These are phyloP conservation scores for Oscheius sp. DNA, from an alignment of 2,888 invertebrate genomes.

Conservation along the genomic window DNA sequence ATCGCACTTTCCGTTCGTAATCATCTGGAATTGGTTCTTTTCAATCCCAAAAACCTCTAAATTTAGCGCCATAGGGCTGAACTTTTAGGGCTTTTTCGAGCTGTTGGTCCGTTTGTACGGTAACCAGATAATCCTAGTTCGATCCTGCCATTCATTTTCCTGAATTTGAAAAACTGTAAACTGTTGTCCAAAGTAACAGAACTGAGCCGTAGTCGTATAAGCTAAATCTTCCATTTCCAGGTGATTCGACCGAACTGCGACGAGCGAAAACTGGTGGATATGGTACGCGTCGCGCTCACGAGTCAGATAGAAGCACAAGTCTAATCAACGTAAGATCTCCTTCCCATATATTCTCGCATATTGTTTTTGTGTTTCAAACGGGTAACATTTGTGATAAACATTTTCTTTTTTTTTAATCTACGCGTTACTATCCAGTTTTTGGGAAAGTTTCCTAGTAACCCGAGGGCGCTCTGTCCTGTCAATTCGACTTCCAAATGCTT, in stretches of 20 bases:
- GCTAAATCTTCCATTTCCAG: background rate
- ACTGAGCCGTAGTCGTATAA: too few species aligned
- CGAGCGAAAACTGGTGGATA: background rate
- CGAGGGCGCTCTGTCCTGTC: background rate
- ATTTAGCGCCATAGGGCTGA: too few species aligned
- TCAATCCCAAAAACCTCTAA: too few species aligned
- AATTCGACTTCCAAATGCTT: background rate
- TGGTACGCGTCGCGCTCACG: background rate
- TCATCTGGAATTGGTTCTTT: too few species aligned
- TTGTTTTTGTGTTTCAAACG: background rate
- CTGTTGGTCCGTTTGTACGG: too few species aligned
- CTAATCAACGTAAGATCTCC: background rate
- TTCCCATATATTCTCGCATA: background rate
- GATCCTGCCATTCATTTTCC: too few species aligned
- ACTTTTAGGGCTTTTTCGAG: too few species aligned
- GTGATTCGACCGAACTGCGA: slow-evolving; percentile 25
- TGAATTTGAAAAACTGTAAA: too few species aligned
- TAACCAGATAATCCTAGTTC: too few species aligned
- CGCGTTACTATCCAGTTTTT: background rate
- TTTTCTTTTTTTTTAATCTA: background rate
- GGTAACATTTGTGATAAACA: background rate
- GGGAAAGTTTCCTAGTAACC: slow-evolving; percentile 11
- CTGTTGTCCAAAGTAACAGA: too few species aligned
- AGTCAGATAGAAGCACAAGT: slow-evolving; percentile 14
- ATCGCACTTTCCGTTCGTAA: too few species aligned